Conservation (phyloP, 2,888 invertebrate genomes). For the Julus scanicus region DNA sequence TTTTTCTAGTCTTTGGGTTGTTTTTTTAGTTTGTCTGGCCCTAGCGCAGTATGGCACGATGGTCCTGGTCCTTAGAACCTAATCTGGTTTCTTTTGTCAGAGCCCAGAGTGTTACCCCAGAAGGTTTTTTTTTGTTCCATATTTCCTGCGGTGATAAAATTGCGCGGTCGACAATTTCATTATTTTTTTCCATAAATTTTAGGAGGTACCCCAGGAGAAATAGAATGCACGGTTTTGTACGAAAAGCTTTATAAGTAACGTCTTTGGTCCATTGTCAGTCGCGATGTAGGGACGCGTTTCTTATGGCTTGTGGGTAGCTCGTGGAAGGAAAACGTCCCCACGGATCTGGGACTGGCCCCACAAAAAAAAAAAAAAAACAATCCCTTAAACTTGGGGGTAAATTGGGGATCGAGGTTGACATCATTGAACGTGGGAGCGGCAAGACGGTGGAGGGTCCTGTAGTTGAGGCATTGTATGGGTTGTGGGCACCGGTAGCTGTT, state of each 20-base stretch:
- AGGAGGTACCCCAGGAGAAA: not conserved
- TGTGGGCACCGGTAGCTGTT: conserved; percentile 32
- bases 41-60: not conserved
- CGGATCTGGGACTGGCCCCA: not conserved
- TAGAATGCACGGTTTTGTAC: not conserved
- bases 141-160: not conserved
- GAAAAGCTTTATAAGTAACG: not conserved
- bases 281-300: not conserved
- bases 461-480: not conserved
- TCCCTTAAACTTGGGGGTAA: not conserved
- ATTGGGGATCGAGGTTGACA: not conserved
- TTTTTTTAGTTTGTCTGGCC: conserved; percentile 19
- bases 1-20: not conserved
- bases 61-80: not conserved
- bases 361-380: not conserved
- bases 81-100: conserved; percentile 30
- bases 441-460: not conserved
- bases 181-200: not conserved
- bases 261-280: not conserved
- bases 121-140: not conserved
- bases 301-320: conserved; percentile 9
- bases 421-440: conserved; percentile 16
- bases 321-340: conserved; percentile 6
- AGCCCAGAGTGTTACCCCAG: not conserved
- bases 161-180: not conserved